These are phyloP conservation scores for Leptinotarsa haldemani DNA, from an alignment of 2,888 invertebrate genomes.

Conservation along the genomic window DNA sequence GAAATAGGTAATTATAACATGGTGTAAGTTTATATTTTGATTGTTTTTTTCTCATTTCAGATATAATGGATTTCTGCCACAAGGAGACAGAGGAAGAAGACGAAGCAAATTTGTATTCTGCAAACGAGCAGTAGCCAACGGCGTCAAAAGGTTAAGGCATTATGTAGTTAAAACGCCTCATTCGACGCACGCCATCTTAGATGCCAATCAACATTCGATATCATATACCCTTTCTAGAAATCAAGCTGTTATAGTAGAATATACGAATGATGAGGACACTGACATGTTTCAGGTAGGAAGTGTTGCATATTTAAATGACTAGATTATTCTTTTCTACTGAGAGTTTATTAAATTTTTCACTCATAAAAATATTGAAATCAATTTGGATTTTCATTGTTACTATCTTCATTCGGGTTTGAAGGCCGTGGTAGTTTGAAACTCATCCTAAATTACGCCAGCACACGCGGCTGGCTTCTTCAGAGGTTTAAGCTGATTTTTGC, in stretches of 20 bases:
- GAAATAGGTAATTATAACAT: no score
- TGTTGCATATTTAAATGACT: no score
- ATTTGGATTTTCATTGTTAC: no score
- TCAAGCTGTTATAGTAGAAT: slow-evolving; percentile 98
- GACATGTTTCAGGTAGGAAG: slow-evolving; percentile 97
- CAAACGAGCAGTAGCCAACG: slow-evolving; percentile 87
- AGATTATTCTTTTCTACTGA: no score
- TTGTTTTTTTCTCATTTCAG: slow-evolving; percentile 67
- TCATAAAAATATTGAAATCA: no score
- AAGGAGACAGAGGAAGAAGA: slow-evolving; percentile 92
- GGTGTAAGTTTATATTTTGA: not conserved
- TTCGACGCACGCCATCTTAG: slow-evolving; percentile 93
- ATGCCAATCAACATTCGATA: slow-evolving; percentile 94
- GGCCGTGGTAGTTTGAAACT: no score
- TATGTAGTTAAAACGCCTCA: slow-evolving; percentile 97
- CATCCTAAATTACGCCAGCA: no score
- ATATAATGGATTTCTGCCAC: slow-evolving; percentile 91
- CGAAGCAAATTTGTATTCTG: slow-evolving; percentile 94
- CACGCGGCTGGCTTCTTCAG: no score
- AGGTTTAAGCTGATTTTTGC: no score
- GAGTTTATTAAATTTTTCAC: no score
- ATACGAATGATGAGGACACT: slow-evolving; percentile 93
- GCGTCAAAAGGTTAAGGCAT: slow-evolving; percentile 93
- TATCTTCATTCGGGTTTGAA: no score
- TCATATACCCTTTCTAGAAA: slow-evolving; percentile 96